Evolutionary conservation across 2,113 vertebrate species (phyloP), one percentile per base, ranked within the genome.

Genomic region (Eclectus roratus): DNA sequence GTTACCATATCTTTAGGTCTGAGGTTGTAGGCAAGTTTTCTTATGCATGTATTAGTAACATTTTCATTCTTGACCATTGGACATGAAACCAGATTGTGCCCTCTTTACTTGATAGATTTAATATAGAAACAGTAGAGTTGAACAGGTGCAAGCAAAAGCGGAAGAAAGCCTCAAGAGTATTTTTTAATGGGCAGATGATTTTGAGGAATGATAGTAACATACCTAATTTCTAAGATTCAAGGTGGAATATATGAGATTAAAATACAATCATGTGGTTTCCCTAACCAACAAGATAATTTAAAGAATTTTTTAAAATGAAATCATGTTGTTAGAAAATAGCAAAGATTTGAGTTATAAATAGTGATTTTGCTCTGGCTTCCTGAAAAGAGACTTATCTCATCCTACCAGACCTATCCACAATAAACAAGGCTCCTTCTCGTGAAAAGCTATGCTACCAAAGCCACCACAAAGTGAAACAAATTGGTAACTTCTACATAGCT

Each of bases 31-130:
- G 17, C 2, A 5, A 78, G 31, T 58, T 74, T 53, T 76, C 52
- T 47, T 20, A 4, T 16, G 17, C 13, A 29, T 0, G 0, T 25
- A 49, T n/a, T 41, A 70, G 49, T 25, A 64, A n/a, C 37, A 65
- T 53, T 78, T 89, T 89, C 6, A 41, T 43, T 79, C 35, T n/a
- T 85, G 25, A 56, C 23, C 39, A 71, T 43, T 19, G 79, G 43
- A 74, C 28, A 27, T 11, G 14, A 93, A 82, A 56, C 4, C 23
- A 93, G 46, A 17, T 56, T 43, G 23, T 37, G 9, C 8, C 29
- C 29, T 74, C 25, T 76, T 83, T 68, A 74, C n/a, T 78, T 41
- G 17, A 41, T 7, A 64, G 69, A 66, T 69, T 69, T 37, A 65
- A 50, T 33, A 52, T 13, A 80, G 27, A 31, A 93, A 84, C 11